These are phyloP conservation scores for Tachypleus tridentatus DNA, from an alignment of 1,140 invertebrate genomes.

Conservation along the genomic window DNA sequence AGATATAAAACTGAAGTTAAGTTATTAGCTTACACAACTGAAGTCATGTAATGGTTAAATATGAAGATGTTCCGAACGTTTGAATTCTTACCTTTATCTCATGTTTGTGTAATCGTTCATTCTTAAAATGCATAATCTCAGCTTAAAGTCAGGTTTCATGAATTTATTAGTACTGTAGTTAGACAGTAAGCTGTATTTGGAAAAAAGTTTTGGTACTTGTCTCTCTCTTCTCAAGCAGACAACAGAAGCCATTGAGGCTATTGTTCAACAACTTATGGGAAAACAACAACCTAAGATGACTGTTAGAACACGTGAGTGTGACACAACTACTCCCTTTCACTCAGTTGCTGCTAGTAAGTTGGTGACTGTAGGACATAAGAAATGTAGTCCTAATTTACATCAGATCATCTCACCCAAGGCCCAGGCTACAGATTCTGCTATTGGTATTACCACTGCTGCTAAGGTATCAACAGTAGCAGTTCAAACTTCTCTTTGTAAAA, in stretches of 20 bases:
- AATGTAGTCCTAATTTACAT: constrained; percentile 25
- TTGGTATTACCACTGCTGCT: constrained; percentile 7
- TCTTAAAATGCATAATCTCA: too few relatives aligned
- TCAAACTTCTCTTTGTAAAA: not conserved
- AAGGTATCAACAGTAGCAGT: not conserved
- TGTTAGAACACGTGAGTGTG: constrained; percentile 24
- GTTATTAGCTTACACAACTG: too few relatives aligned
- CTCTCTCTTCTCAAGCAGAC: constrained; percentile 8
- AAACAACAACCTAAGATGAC: constrained; percentile 48
- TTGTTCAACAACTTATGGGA: constrained; percentile 76
- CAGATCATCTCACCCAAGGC: constrained; percentile 27
- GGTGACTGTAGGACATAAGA: constrained; percentile 16
- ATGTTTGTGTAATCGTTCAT: too few relatives aligned
- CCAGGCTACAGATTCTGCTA: constrained; percentile 33
- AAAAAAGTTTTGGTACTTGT: too few relatives aligned
- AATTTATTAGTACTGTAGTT: too few relatives aligned
- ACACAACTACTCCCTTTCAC: constrained; percentile 15
- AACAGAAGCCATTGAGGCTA: constrained; percentile 68
- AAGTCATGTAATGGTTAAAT: too few relatives aligned
- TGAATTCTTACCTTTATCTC: too few relatives aligned
- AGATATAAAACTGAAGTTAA: too few relatives aligned
- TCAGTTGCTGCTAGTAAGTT: not conserved
- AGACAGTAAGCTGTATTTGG: too few relatives aligned
- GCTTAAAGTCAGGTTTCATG: too few relatives aligned
- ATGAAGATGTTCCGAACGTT: too few relatives aligned